Conservation (phyloP, 2,113 vertebrate genomes). For the Hyaena hyaena region DNA sequence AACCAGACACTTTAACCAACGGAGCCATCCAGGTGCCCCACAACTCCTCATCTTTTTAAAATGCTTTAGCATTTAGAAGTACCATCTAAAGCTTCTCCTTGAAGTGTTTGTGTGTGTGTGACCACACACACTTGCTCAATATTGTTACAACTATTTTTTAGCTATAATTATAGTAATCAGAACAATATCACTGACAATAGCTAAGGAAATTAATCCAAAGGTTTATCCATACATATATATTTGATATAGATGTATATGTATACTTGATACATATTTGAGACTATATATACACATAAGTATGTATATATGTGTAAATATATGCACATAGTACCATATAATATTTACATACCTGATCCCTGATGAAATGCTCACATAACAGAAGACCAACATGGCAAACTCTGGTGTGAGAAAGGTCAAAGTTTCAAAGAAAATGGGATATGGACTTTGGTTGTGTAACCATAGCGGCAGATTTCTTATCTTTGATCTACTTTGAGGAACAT, state of each 20-base stretch:
- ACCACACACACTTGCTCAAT: neutral
- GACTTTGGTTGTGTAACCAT: neutral
- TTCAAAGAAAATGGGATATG: neutral
- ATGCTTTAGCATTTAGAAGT: neutral
- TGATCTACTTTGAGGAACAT: neutral
- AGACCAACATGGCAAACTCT: neutral
- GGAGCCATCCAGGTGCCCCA: too few relatives aligned
- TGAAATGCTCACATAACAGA: neutral
- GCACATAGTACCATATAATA: neutral
- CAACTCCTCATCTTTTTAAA: neutral
- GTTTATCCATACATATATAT: neutral
- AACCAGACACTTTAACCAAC: too few relatives aligned
- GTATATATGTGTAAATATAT: neutral
- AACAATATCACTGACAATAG: neutral
- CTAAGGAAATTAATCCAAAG: conserved; percentile 22
- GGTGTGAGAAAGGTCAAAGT: neutral
- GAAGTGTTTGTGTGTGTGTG: neutral
- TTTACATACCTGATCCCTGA: neutral
- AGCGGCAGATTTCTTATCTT: neutral
- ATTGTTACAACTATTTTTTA: conserved; percentile 33
- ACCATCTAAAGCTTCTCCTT: neutral
- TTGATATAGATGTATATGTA: neutral
- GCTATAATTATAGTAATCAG: neutral
- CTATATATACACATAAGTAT: neutral
- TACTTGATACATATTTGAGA: neutral